These are phyloP conservation scores for Colinus virginianus DNA, from an alignment of 2,113 vertebrate species.

Conservation along the genomic window DNA sequence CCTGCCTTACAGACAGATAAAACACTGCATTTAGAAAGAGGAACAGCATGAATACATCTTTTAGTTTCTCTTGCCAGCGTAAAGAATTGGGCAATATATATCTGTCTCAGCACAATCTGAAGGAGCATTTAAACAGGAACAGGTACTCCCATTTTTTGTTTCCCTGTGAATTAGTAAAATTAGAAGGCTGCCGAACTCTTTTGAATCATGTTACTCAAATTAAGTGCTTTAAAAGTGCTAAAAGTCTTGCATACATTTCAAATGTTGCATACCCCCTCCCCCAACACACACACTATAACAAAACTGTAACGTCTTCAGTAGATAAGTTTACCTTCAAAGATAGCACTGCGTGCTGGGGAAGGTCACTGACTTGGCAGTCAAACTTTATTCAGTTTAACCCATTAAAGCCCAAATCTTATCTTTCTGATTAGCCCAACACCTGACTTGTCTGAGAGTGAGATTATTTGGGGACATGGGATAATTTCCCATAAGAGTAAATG, in stretches of 20 bases:
- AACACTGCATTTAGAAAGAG: not conserved
- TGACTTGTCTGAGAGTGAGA: not conserved
- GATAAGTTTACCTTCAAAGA: not conserved
- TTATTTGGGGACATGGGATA: not conserved
- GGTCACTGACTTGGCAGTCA: not conserved
- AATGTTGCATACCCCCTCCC: not conserved
- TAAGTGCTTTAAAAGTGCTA: not conserved
- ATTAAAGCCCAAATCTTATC: not conserved
- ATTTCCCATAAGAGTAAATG: not conserved
- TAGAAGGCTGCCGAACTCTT: not conserved
- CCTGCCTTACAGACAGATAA: not conserved
- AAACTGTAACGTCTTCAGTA: rapidly evolving
- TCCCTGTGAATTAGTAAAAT: not conserved
- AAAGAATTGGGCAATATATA: not conserved
- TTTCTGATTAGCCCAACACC: not conserved
- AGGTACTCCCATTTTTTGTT: not conserved
- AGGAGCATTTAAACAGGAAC: not conserved
- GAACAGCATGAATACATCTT: not conserved
- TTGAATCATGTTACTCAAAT: not conserved
- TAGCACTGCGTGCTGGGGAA: rapidly evolving
- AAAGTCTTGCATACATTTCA: not conserved
- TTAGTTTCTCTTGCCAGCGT: not conserved
- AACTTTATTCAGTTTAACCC: not conserved
- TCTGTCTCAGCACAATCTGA: not conserved
- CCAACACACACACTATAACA: not conserved